Conservation (phyloP, 2,888 invertebrate genomes). For the Chalcis sispes region DNA sequence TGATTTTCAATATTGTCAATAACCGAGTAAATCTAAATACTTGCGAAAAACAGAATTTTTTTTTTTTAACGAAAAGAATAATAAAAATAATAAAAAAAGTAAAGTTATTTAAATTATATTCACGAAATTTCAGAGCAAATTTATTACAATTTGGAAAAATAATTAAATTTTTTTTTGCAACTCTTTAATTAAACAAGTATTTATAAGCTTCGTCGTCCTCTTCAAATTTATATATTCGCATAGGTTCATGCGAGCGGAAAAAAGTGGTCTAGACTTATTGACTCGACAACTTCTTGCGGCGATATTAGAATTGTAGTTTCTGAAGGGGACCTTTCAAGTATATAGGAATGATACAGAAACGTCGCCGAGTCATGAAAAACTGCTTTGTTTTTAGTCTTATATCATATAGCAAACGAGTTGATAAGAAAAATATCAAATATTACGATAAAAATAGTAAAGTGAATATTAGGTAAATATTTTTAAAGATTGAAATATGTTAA, state of each 20-base stretch:
- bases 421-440: too few species aligned
- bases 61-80: too few species aligned
- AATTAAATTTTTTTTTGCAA: constrained; percentile 7
- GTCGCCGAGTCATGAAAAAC: not conserved
- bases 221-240: constrained; percentile 22
- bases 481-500: too few species aligned
- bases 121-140: not conserved
- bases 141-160: not conserved
- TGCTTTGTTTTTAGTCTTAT: not conserved
- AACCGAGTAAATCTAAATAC: too few species aligned
- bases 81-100: not conserved
- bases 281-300: constrained; percentile 41
- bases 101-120: too few species aligned
- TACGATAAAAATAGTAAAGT: not conserved
- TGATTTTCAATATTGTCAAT: too few species aligned
- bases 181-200: not conserved
- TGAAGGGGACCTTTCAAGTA: constrained; percentile 4
- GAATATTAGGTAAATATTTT: too few species aligned
- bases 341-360: not conserved
- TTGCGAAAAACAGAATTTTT: too few species aligned
- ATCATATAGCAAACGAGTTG: too few species aligned
- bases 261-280: constrained; percentile 51
- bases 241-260: constrained; percentile 20
- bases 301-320: constrained; percentile 27
- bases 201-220: constrained; percentile 26